Base-by-base conservation (phyloP, 2,797 vertebrate species). In the Vireo griseus region DNA sequence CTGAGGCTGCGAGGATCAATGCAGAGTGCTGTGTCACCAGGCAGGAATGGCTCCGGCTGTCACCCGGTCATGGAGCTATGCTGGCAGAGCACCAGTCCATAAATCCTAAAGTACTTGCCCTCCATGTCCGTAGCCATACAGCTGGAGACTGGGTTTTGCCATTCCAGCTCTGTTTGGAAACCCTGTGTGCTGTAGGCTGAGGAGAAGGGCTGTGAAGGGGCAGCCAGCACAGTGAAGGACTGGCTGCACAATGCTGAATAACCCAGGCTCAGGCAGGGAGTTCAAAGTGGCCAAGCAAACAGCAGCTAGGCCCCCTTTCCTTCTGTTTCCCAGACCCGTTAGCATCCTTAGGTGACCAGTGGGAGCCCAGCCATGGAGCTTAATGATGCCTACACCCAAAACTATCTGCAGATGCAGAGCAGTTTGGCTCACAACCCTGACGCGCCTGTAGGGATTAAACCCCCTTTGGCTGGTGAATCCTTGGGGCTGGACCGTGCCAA, bases 81-180 rank as follows among this genome's bases (percentile, higher is more conserved):
- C 95, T 42, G 95, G 93, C 96, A 85, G 39, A 81, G 94, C 91
- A 94, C 87, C 95, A 95, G 96, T 92, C 94, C 94, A 86, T 97
- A 96, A 97, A 96, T 97, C 94, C 93, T 94, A 28, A 88, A 96
- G 97, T 96, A 97, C 96, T 97, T 96, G 91, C 95, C 86, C 86
- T 96, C 94, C 65, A 80, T 78, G 87, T 90, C 94, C 90, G n/a
- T 86, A 75, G 91, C 81, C 67, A 48, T 54, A 37, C 11, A 29
- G 89, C 95, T 77, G 92, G 88, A 90, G 94, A 86, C 81, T 35
- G 44, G 71, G 51, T 76, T 94, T 91, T 90, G 83, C 85, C 57
- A 42, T 66, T 91, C 92, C 28, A 79, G 80, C 96, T 72, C 90
- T 86, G 84, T 37, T 72, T 51, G 52, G 72, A 76, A 91, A 50